These are phyloP conservation scores for Polymixis lichenea DNA, from an alignment of 2,888 invertebrate species.

Conservation along the genomic window DNA sequence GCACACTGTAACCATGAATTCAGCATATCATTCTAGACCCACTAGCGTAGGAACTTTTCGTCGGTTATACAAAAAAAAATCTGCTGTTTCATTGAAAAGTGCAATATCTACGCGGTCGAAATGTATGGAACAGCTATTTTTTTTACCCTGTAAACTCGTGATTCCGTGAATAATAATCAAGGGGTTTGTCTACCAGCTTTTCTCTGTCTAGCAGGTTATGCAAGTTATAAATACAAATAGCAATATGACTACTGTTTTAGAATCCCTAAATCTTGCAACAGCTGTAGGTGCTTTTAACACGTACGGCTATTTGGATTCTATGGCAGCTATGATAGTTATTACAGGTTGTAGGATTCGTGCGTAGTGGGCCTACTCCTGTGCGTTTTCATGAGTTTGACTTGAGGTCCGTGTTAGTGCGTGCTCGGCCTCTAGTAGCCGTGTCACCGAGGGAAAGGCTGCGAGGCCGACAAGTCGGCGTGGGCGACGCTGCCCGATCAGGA, in stretches of 20 bases:
- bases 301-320: not conserved
- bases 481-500: slow-evolving; percentile 60
- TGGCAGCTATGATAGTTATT: not conserved
- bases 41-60: too few relatives aligned
- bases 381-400: slow-evolving; percentile 7
- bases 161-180: not conserved
- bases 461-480: slow-evolving; percentile 72
- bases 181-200: not conserved
- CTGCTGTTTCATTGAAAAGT: too few relatives aligned
- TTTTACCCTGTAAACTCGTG: too few relatives aligned
- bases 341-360: not conserved
- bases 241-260: not conserved
- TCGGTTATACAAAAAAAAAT: too few relatives aligned
- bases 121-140: too few relatives aligned
- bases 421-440: slow-evolving; percentile 59
- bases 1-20: too few relatives aligned
- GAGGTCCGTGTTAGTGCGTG: slow-evolving; percentile 59
- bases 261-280: not conserved
- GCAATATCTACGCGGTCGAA: too few relatives aligned
- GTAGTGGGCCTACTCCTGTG: slow-evolving; percentile 19
- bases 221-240: not conserved
- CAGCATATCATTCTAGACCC: too few relatives aligned
- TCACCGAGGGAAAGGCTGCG: slow-evolving; percentile 77
- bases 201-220: not conserved
- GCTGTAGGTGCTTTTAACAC: not conserved